Evolutionary conservation across 2,797 vertebrate genomes (phyloP), one percentile per base, ranked within the genome.

Genomic region (Paramormyrops hopkinsi): DNA sequence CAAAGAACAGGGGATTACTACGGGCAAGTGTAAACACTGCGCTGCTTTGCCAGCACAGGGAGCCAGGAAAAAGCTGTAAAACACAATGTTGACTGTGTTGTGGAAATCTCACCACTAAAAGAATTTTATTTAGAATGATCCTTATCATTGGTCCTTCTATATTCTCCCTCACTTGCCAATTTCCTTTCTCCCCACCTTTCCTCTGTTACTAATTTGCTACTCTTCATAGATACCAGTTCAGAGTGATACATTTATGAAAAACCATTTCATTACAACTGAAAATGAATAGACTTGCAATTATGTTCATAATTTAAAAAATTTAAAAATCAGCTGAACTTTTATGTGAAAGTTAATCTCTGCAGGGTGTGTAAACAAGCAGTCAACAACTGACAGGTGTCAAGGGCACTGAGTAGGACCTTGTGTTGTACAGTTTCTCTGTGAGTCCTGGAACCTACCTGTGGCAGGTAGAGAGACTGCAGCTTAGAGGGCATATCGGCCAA

Each of bases 41-140:
- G 19, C 12, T 89, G 90, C 87, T 86, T 41, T 59, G 73, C 88
- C 59, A 82, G 59, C 86, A 89, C 2, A 33, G 7, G 88, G 90
- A 89, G 93, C 92, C 93, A 93, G 93, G 93, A 93, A 94, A 94
- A 94, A 94, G 90, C 62, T 89, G 89, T 94, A 92, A 93, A 94
- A 92, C 86, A 88, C 50, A n/a, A 85, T 89, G 92, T 89, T 90
- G 90, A 89, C 90, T 88, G 89, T 92, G 92, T 91, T 92, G 88
- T 94, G 92, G 93, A 86, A 87, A 44, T 29, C 89, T 62, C 33
- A 48, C 25, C 12, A 37, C 56, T 62, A 65, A 89, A 92, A 65
- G 89, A 85, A 88, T 91, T 91, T 92, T 87, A 91, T 92, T 88
- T 87, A 8, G 37, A 50, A 41, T 89, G 3, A 86, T 88, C 90